These are phyloP conservation scores for Anguilla japonica DNA, from an alignment of 2,113 vertebrate genomes.

Conservation along the genomic window DNA sequence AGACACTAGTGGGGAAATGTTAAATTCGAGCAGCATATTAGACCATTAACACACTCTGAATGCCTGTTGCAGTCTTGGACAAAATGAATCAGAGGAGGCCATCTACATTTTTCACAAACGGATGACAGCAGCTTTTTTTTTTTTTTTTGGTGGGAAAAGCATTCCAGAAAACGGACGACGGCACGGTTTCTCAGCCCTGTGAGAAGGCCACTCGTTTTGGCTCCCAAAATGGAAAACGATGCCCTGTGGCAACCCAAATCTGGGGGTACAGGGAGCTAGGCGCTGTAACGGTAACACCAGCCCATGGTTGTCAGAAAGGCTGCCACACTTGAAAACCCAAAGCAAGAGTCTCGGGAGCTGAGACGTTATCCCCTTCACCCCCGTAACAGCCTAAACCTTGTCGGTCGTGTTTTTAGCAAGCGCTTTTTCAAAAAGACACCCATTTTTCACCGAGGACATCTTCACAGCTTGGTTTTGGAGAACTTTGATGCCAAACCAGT, in stretches of 20 bases:
- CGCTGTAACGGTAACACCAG: neutral
- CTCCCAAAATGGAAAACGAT: too few relatives aligned
- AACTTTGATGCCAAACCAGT: neutral
- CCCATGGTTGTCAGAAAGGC: neutral
- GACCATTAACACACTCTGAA: constrained; percentile 46
- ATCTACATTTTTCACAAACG: constrained; percentile 44
- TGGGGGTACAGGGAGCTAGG: neutral
- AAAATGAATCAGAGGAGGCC: constrained; percentile 34
- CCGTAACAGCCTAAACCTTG: neutral
- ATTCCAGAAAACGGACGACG: too few relatives aligned
- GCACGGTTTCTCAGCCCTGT: neutral
- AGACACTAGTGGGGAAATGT: neutral
- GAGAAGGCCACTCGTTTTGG: neutral
- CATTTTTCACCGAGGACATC: neutral
- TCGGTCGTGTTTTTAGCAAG: neutral
- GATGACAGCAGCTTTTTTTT: constrained; percentile 21
- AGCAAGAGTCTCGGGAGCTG: too few relatives aligned
- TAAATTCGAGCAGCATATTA: constrained; percentile 20
- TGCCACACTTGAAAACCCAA: neutral
- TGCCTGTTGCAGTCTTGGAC: constrained; percentile 32
- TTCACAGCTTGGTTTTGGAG: neutral
- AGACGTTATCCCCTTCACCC: neutral
- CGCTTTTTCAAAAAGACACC: neutral
- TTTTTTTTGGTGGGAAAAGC: neutral
- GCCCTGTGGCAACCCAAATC: neutral